A percentile compares a stretch with the other conserved stretches of the same genome.
These are phyloP conservation scores for Pemphredon lugubris DNA, from an alignment of 2,888 invertebrate species.

Conservation along the genomic window DNA sequence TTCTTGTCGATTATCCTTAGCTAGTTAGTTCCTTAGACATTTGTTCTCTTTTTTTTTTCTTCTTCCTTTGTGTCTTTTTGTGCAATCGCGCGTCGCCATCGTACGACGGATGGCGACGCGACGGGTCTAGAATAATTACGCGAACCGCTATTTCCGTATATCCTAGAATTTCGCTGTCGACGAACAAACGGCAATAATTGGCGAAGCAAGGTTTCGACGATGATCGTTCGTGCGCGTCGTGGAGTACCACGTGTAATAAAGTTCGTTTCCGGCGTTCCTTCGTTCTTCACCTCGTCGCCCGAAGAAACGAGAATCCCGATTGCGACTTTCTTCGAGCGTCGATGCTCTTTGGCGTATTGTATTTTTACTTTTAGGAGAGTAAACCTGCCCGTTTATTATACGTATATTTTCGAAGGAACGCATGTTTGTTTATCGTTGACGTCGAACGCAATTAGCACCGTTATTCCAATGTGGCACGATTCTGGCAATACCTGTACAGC, in stretches of 20 bases:
- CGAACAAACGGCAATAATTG: conserved; percentile 40
- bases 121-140: conserved; percentile 23
- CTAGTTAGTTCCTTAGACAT: conserved; percentile 44
- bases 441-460: conserved; percentile 26
- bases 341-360: conserved; percentile 11
- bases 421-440: conserved; percentile 9
- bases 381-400: not conserved
- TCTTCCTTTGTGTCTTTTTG: conserved; percentile 32
- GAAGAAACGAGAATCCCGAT: too few relatives aligned
- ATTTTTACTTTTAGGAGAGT: not conserved
- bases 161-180: conserved; percentile 19
- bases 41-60: too few relatives aligned
- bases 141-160: conserved; percentile 14
- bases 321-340: not conserved
- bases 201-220: conserved; percentile 24
- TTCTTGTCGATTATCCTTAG: conserved; percentile 42
- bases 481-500: conserved; percentile 49
- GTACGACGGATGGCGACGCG: too few relatives aligned
- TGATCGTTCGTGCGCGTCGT: conserved; percentile 8
- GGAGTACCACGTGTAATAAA: not conserved
- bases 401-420: conserved; percentile 10
- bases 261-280: conserved; percentile 21
- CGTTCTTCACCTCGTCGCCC: conserved; percentile 18
- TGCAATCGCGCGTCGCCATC: conserved; percentile 43
- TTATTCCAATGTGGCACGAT: conserved; percentile 42